Base-by-base conservation (phyloP, 1,140 invertebrate genomes). In the Adoxophyes honmai region DNA sequence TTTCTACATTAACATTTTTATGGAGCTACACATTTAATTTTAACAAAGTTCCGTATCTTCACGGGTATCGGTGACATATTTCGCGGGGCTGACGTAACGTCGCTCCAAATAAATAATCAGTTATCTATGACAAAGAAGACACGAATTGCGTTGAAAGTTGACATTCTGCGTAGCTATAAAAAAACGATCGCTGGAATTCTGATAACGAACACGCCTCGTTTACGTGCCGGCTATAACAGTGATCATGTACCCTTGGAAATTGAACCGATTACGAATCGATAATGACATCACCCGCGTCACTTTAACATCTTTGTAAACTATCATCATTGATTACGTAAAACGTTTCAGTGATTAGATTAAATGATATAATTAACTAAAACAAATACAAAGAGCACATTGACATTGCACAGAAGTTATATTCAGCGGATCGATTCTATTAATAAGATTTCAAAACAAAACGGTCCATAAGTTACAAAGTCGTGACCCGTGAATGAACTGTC, bases 291-390 rank as follows among this genome's bases (percentile, higher is more conserved):
- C 21, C 1, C 21, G 21, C 21, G 21, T 28, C 2, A 28, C 2
- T 28, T 28, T 48, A 11, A 48, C 42, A 48, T 48, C 42, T 48
- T 48, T 11, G 21, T 13, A 11, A 21, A 48, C 42, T 28, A 7
- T 48, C n/a, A 10, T 44, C 21, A 28, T 11, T 1, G 11, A 14
- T 48, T 48, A 33, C 42, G 42, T 48, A 48, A 44, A n/a, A 48
- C 42, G 18, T 5, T 48, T 28, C 6, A 48, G 28, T 0, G 42
- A 48, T 48, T 48, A 48, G 42, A 48, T 48, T 48, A 48, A 5
- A 10, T 11, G 18, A 15, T 9, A 11, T 9, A 36, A 36, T 11
- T 28, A 48, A 33, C 21, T 28, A 48, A 13, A n/a, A 44, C 11
- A 14, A n/a, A 21, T 16, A 33, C 42, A 48, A 0, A 13, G 39